phyloP scores from a whole-genome alignment of 2,797 vertebrate species.

The Anguilla anguilla region DNA sequence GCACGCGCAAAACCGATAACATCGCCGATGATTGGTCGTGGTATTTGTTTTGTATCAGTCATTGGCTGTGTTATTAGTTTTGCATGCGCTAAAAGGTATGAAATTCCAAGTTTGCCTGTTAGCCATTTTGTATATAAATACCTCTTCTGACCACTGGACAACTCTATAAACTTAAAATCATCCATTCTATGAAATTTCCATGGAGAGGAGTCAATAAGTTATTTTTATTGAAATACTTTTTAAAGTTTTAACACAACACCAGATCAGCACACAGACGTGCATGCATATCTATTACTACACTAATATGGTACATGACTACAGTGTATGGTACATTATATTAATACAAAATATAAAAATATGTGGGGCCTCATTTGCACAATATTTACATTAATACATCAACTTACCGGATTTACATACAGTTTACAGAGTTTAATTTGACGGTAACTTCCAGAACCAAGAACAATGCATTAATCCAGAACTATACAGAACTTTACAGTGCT shows the following conservation, averaged over 20 bases:
- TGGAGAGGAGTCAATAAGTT: conserved; percentile 10
- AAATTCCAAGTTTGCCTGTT: background rate
- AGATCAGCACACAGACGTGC: conserved; percentile 78
- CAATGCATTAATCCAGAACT: conserved; percentile 79
- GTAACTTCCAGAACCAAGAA: conserved; percentile 72
- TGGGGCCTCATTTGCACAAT: conserved; percentile 81
- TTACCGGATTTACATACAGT: conserved; percentile 83
- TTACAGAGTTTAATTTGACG: conserved; percentile 68
- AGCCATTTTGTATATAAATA: background rate
- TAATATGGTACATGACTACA: conserved; percentile 76
- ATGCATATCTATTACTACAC: conserved; percentile 75
- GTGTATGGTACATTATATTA: conserved; percentile 55
- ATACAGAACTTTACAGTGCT: conserved; percentile 78
- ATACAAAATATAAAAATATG: conserved; percentile 88
- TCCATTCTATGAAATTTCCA: background rate
- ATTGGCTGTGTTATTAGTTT: background rate
- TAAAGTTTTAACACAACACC: conserved; percentile 77
- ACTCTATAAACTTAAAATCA: background rate
- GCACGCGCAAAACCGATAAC: background rate
- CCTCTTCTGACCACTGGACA: background rate
- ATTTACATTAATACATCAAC: conserved; percentile 86
- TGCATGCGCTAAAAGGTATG: background rate
- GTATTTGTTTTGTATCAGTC: background rate
- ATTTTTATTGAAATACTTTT: conserved; percentile 70
- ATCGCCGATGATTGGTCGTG: background rate